Percentiles rank a stretch among this genome's conserved stretches.
phyloP scores from a whole-genome alignment of 1,140 invertebrate genomes.

The Apis mellifera region Amel_HAv3.1 CM009939.2:6194001-6194500 shows the following conservation, averaged over 20 bases:
- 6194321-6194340: too few relatives aligned
- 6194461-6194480: too few relatives aligned
- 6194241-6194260: background rate
- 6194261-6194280: background rate
- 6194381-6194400: too few relatives aligned
- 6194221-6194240: background rate
- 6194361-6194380: too few relatives aligned
- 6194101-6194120: conserved; percentile 87
- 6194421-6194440: too few relatives aligned
- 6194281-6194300: too few relatives aligned
- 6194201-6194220: background rate
- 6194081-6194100: conserved; percentile 93
- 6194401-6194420: too few relatives aligned
- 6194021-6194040: conserved; percentile 65
- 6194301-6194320: too few relatives aligned
- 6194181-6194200: conserved; percentile 18
- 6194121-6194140: conserved; percentile 88
- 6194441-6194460: too few relatives aligned
- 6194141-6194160: conserved; percentile 98
- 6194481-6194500: too few relatives aligned
- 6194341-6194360: too few relatives aligned
- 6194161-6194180: conserved; percentile 90
- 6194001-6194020: conserved; percentile 47
- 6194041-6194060: conserved; percentile 81
- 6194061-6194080: conserved; percentile 76